A percentile compares a stretch with the other conserved stretches of the same genome.
Evolutionary conservation across 1,140 invertebrate species (phyloP).

Genomic region (Periplaneta americana): DNA sequence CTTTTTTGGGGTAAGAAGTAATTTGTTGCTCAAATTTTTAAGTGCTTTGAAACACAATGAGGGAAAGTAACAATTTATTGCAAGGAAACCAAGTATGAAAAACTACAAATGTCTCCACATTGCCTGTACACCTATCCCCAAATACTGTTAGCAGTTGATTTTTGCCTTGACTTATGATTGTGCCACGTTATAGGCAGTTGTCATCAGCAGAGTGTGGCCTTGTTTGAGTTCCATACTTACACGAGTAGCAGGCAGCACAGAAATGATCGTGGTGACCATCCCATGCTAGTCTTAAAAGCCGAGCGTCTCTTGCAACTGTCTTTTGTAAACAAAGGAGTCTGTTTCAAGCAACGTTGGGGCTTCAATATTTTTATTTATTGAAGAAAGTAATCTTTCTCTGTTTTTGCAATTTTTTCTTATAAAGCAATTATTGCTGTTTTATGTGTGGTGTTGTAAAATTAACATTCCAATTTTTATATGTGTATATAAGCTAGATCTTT

Average conservation of each 20-base stretch:
- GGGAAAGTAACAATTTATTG: not conserved
- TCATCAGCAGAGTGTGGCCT: not conserved
- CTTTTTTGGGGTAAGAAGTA: not conserved
- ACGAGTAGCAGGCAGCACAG: too few species aligned
- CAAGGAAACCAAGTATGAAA: too few species aligned
- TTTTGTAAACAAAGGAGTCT: too few species aligned
- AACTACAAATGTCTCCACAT: too few species aligned
- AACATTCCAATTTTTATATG: not conserved
- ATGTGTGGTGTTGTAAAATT: not conserved
- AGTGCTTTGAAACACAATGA: not conserved
- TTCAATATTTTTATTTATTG: not conserved
- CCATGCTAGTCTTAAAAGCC: not conserved
- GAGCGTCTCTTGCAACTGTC: too few species aligned
- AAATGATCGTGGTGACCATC: not conserved
- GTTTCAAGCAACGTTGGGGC: not conserved
- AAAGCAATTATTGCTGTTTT: too few species aligned
- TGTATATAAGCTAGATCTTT: too few species aligned
- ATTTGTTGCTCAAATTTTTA: not conserved
- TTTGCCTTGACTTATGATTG: too few species aligned
- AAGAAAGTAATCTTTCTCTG: not conserved
- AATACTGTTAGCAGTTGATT: not conserved
- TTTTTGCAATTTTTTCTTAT: not conserved
- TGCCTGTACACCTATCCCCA: too few species aligned
- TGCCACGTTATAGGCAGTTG: too few species aligned
- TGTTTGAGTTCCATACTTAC: not conserved